Conservation (phyloP, 2,113 vertebrate genomes). For the Grallaria varia region DNA sequence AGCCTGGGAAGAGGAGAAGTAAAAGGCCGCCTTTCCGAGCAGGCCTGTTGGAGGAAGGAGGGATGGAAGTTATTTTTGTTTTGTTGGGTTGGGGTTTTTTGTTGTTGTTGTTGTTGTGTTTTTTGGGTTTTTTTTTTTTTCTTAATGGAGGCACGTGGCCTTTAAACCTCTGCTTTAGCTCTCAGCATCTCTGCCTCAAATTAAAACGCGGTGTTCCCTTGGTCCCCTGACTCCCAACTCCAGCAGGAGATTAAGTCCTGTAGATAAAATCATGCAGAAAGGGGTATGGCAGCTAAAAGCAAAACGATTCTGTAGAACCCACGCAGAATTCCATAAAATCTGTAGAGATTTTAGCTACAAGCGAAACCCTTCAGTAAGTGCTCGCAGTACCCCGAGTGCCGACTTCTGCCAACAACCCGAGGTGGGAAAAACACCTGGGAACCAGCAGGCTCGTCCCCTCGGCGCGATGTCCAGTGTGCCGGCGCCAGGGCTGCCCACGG, state of each 20-base stretch:
- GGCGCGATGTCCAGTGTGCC: rapidly evolving
- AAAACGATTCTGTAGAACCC: rapidly evolving
- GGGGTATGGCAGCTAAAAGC: not conserved
- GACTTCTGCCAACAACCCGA: rapidly evolving
- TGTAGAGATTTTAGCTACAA: rapidly evolving
- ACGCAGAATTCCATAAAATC: not conserved
- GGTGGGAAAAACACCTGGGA: rapidly evolving
- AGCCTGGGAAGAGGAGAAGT: not conserved
- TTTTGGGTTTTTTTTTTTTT: too few relatives aligned
- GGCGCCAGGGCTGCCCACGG: not conserved
- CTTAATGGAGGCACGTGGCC: not conserved
- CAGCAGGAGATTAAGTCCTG: rapidly evolving
- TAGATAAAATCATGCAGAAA: not conserved
- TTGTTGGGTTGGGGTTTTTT: not conserved
- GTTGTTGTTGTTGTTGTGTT: too few relatives aligned
- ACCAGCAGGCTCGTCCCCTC: not conserved
- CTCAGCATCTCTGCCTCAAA: not conserved
- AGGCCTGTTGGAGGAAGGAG: not conserved
- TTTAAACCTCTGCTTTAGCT: not conserved
- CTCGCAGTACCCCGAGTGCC: not conserved
- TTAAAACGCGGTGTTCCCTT: rapidly evolving
- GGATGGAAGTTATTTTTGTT: not conserved
- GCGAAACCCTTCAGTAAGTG: rapidly evolving
- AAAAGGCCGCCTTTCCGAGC: not conserved
- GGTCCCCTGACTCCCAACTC: not conserved